These are phyloP conservation scores for Elgonia sp. DNA, from an alignment of 2,888 invertebrate genomes.

Conservation along the genomic window DNA sequence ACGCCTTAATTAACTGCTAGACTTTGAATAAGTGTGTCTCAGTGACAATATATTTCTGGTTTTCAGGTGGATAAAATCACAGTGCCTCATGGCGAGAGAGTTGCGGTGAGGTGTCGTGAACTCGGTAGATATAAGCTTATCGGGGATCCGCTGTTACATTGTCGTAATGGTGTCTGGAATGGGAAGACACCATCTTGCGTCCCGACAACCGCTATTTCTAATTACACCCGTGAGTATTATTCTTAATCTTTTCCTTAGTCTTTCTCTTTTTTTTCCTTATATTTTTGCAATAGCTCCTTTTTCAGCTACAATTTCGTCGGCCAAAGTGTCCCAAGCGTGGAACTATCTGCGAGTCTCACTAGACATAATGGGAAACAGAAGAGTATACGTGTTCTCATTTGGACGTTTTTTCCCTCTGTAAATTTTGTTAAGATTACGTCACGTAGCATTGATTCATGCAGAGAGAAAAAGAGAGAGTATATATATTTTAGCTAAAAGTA, in stretches of 20 bases:
- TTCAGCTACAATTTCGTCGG: slow-evolving; percentile 33
- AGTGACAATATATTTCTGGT: slow-evolving; percentile 60
- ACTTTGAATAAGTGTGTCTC: slow-evolving; percentile 55
- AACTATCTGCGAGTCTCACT: slow-evolving; percentile 42
- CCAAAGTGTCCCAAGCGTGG: slow-evolving; percentile 51
- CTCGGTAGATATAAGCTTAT: slow-evolving; percentile 94
- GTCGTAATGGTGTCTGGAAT: slow-evolving; percentile 94
- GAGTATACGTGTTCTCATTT: slow-evolving; percentile 58
- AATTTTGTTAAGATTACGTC: slow-evolving; percentile 58
- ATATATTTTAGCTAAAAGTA: no score
- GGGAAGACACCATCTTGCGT: slow-evolving; percentile 93
- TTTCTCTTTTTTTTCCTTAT: slow-evolving; percentile 3
- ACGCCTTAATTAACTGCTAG: slow-evolving; percentile 27
- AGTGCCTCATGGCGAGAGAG: slow-evolving; percentile 92
- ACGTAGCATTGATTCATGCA: slow-evolving; percentile 50
- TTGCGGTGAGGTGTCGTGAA: slow-evolving; percentile 93
- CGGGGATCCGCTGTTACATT: slow-evolving; percentile 92
- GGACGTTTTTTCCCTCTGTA: slow-evolving; percentile 23
- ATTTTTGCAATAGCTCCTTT: slow-evolving; percentile 53
- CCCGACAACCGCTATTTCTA: slow-evolving; percentile 94
- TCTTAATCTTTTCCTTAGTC: slow-evolving; percentile 69
- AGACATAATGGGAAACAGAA: slow-evolving; percentile 59
- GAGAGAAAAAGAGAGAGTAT: not conserved
- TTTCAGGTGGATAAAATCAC: slow-evolving; percentile 85
- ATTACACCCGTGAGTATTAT: slow-evolving; percentile 91